Evolutionary conservation across 2,888 invertebrate species (phyloP).

Genomic region (Subacronicta megacephala): DNA sequence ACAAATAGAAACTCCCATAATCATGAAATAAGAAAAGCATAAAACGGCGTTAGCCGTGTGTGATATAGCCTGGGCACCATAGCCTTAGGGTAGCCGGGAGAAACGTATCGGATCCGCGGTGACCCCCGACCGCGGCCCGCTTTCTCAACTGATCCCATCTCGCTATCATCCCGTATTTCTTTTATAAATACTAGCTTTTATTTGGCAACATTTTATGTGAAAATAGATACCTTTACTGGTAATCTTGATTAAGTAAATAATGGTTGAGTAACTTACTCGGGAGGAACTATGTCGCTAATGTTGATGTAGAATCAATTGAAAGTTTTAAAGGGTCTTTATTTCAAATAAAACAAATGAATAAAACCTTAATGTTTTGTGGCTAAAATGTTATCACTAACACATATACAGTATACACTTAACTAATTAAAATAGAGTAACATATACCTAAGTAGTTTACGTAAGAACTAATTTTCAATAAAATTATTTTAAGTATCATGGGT

Average conservation of each 20-base stretch:
- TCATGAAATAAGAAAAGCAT: slow-evolving; percentile 19
- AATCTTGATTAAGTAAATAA: slow-evolving; percentile 8
- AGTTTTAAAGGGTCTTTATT: too few species aligned
- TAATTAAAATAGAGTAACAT: background rate
- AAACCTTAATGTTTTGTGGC: too few species aligned
- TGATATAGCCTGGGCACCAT: slow-evolving; percentile 33
- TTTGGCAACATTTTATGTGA: slow-evolving; percentile 36
- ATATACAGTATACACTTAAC: background rate
- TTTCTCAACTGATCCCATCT: slow-evolving; percentile 86
- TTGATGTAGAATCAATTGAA: background rate
- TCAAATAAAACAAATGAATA: too few species aligned
- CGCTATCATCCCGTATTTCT: slow-evolving; percentile 67
- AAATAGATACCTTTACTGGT: slow-evolving; percentile 12
- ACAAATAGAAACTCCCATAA: slow-evolving; percentile 3
- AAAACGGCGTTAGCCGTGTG: slow-evolving; percentile 39
- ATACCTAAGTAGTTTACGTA: slow-evolving; percentile 3
- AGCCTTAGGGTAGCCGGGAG: slow-evolving; percentile 59
- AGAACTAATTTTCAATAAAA: slow-evolving; percentile 41
- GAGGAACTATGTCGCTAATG: too few species aligned
- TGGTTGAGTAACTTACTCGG: too few species aligned
- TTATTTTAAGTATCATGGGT: slow-evolving; percentile 51
- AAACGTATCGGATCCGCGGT: slow-evolving; percentile 79
- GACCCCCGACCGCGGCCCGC: slow-evolving; percentile 81
- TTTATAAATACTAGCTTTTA: slow-evolving; percentile 58
- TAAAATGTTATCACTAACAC: background rate